Evolutionary conservation across 2,113 vertebrate genomes (phyloP).

Genomic region (Raja brachyura): DNA sequence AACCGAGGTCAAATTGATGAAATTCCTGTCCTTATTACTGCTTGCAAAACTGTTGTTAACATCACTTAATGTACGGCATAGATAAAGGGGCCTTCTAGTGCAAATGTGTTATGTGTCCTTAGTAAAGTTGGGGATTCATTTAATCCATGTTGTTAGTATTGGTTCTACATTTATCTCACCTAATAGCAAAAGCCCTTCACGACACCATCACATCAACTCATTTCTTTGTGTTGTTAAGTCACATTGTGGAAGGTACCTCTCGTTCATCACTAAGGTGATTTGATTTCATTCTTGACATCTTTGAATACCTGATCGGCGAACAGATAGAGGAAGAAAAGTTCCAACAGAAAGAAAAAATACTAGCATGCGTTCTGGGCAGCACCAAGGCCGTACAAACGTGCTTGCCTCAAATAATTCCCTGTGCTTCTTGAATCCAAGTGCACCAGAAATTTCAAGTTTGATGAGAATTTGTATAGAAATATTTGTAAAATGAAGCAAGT

Average conservation of each 20-base stretch:
- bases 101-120: background rate
- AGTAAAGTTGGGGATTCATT: background rate
- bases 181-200: background rate
- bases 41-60: background rate
- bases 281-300: background rate
- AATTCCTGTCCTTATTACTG: background rate
- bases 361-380: background rate
- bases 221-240: background rate
- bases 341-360: slow-evolving; percentile 20
- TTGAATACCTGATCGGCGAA: background rate
- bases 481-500: background rate
- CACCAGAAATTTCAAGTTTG: background rate
- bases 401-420: background rate
- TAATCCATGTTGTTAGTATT: background rate
- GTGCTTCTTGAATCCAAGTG: background rate
- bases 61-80: background rate
- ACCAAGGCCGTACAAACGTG: background rate
- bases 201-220: background rate
- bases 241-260: background rate
- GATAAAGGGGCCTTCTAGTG: background rate
- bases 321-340: background rate
- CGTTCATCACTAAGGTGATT: slow-evolving; percentile 3
- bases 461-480: background rate
- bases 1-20: background rate
- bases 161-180: background rate